Conservation (phyloP, 2,797 vertebrate species). For the Crocidura indochinensis region DNA sequence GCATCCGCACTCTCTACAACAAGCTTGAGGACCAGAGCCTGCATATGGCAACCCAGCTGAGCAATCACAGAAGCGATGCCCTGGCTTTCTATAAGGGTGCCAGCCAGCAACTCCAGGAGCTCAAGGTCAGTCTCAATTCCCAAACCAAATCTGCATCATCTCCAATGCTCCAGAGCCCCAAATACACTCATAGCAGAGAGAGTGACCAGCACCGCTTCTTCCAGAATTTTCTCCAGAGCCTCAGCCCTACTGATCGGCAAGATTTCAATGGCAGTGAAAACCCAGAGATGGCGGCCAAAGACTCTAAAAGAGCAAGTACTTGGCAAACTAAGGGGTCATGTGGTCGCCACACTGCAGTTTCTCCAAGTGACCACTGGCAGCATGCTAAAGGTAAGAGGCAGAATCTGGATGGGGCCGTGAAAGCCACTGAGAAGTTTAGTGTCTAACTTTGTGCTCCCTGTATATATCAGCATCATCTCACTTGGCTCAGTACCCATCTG, state of each 20-base stretch:
- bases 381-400: slow-evolving; percentile 56
- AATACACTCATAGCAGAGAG: neutral
- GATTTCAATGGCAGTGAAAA: slow-evolving; percentile 37
- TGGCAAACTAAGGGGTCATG: neutral
- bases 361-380: slow-evolving; percentile 5
- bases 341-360: neutral
- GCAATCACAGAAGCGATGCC: slow-evolving; percentile 93
- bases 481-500: neutral
- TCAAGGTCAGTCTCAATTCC: slow-evolving; percentile 90
- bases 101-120: slow-evolving; percentile 90
- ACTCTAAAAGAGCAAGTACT: neutral
- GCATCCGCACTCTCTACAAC: slow-evolving; percentile 95
- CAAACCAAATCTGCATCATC: rapidly evolving
- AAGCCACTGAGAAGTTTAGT: neutral
- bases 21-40: slow-evolving; percentile 98
- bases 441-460: neutral
- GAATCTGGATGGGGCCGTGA: rapidly evolving
- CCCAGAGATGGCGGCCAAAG: neutral
- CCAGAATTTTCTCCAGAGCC: slow-evolving; percentile 92
- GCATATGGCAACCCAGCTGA: slow-evolving; percentile 95
- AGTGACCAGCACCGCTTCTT: slow-evolving; percentile 32
- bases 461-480: neutral
- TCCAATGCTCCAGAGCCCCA: too few species aligned
- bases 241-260: slow-evolving; percentile 89
- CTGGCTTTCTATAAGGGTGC: slow-evolving; percentile 94